These are phyloP conservation scores for Eupristina koningsbergeri DNA, from an alignment of 1,140 invertebrate species.

Conservation along the genomic window DNA sequence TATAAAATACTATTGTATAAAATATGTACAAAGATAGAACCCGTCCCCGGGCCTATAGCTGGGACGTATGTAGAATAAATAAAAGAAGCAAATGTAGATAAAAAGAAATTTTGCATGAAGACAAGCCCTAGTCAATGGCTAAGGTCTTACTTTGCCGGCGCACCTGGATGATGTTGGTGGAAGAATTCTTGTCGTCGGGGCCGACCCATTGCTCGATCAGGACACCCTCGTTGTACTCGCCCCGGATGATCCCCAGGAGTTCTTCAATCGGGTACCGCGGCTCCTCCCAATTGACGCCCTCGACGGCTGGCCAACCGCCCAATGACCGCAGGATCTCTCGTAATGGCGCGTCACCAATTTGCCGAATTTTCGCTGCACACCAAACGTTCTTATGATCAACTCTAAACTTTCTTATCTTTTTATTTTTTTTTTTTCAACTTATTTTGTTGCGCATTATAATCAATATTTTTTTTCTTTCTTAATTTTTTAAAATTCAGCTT, in stretches of 20 bases:
- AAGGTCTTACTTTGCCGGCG: conserved; percentile 70
- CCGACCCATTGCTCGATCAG: conserved; percentile 87
- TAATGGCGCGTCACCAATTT: conserved; percentile 79
- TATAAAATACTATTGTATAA: too few relatives aligned
- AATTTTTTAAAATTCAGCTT: too few relatives aligned
- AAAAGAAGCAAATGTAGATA: too few relatives aligned
- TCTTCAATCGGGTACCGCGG: conserved; percentile 76
- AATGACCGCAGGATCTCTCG: conserved; percentile 76
- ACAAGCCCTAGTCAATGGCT: conserved; percentile 57
- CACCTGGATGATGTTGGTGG: conserved; percentile 89
- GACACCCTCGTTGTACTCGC: conserved; percentile 83
- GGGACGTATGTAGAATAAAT: too few relatives aligned
- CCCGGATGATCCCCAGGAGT: conserved; percentile 80
- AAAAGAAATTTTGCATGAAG: background rate
- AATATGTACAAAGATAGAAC: too few relatives aligned
- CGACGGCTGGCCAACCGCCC: conserved; percentile 86
- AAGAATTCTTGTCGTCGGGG: conserved; percentile 89
- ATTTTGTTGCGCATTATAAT: background rate
- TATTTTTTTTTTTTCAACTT: too few relatives aligned
- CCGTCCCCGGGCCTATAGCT: too few relatives aligned
- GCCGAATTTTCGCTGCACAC: conserved; percentile 79
- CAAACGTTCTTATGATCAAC: background rate
- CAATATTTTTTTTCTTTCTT: too few relatives aligned
- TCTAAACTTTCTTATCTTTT: background rate
- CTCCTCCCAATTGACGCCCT: conserved; percentile 77